Conservation (phyloP, 1,140 invertebrate species). For the Zeugodacus cucurbitae region DNA sequence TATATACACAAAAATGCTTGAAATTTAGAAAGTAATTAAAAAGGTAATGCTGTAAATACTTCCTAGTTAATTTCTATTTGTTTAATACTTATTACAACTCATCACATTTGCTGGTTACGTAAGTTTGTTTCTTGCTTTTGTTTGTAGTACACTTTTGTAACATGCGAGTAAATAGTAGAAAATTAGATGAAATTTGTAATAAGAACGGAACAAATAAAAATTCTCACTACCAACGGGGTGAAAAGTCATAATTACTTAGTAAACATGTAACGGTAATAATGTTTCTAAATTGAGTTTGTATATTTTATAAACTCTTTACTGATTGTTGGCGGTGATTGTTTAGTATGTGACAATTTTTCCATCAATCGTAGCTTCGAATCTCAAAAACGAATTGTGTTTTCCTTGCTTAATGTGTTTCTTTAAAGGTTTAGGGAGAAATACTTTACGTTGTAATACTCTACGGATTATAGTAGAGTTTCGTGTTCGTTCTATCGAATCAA, state of each 20-base stretch:
- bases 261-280: not conserved
- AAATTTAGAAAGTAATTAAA: conserved; percentile 34
- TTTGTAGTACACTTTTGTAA: not conserved
- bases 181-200: not conserved
- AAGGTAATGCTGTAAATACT: conserved; percentile 12
- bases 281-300: too few species aligned
- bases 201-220: conserved; percentile 8
- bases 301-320: too few species aligned
- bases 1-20: not conserved
- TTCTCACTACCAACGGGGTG: not conserved
- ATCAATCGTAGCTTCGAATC: too few species aligned
- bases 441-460: too few species aligned
- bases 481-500: too few species aligned
- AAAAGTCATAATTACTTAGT: not conserved
- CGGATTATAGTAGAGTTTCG: too few species aligned
- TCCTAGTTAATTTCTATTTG: conserved; percentile 13
- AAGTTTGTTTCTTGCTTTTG: not conserved
- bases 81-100: not conserved
- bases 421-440: too few species aligned
- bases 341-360: too few species aligned
- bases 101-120: not conserved
- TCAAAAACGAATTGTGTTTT: too few species aligned
- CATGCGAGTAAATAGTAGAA: not conserved
- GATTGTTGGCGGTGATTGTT: too few species aligned
- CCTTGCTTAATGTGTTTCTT: too few species aligned